Percentiles rank a stretch among this genome's conserved stretches.
Evolutionary conservation across 1,140 invertebrate species (phyloP).

Genomic region (Nixonia krombeini): DNA sequence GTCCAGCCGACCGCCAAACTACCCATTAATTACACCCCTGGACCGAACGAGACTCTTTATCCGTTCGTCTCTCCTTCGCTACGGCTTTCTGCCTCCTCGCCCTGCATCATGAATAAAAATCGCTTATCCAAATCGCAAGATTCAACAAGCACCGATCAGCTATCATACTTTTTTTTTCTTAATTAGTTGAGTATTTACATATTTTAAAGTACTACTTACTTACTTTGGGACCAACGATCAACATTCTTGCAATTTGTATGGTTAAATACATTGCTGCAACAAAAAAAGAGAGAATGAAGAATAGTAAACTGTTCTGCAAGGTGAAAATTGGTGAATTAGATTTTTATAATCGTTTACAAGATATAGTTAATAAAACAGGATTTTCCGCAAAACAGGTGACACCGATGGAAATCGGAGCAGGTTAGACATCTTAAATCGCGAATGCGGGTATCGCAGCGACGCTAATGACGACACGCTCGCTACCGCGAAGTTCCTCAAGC

Average conservation of each 20-base stretch:
- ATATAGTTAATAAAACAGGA: too few relatives aligned
- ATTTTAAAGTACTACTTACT: too few relatives aligned
- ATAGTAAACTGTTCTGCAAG: too few relatives aligned
- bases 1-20: slow-evolving; percentile 69
- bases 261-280: too few relatives aligned
- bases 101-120: slow-evolving; percentile 10
- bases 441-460: slow-evolving; percentile 45
- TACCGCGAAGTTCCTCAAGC: slow-evolving; percentile 36
- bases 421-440: background rate
- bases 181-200: too few relatives aligned
- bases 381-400: slow-evolving; percentile 1
- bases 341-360: too few relatives aligned
- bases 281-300: too few relatives aligned
- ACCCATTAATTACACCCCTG: slow-evolving; percentile 66
- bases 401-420: slow-evolving; percentile 17
- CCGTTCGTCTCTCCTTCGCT: slow-evolving; percentile 17
- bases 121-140: slow-evolving; percentile 14
- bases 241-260: too few relatives aligned
- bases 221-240: too few relatives aligned
- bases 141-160: background rate
- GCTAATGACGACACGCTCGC: slow-evolving; percentile 54
- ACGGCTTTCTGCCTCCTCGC: slow-evolving; percentile 16
- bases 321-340: too few relatives aligned
- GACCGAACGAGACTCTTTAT: slow-evolving; percentile 10
- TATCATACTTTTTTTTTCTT: background rate